Conservation (phyloP, 1,140 invertebrate species). For the Glossosoma conforme region DNA sequence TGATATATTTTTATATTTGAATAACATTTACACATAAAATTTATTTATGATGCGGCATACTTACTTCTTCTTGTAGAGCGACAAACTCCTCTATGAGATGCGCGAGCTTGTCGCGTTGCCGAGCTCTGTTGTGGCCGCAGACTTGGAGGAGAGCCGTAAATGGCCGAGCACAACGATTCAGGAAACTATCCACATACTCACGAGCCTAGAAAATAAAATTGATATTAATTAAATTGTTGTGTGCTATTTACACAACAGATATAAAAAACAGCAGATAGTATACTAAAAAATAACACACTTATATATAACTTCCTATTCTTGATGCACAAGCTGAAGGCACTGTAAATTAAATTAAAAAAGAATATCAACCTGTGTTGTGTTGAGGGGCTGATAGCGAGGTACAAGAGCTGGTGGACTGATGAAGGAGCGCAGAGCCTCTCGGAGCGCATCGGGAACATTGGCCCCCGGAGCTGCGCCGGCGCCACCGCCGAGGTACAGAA, state of each 20-base stretch:
- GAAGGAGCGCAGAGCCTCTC: conserved; percentile 80
- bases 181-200: conserved; percentile 85
- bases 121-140: conserved; percentile 89
- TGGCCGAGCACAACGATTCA: conserved; percentile 80
- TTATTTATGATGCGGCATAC: conserved; percentile 2
- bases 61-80: conserved; percentile 87
- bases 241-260: neutral
- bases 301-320: too few relatives aligned
- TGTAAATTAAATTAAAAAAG: neutral
- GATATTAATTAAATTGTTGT: neutral
- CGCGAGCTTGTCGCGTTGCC: conserved; percentile 90
- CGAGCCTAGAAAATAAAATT: conserved; percentile 56
- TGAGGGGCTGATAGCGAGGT: conserved; percentile 58
- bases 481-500: conserved; percentile 59
- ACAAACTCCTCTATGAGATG: conserved; percentile 83
- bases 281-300: too few relatives aligned
- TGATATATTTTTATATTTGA: neutral
- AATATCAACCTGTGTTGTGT: conserved; percentile 55
- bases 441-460: conserved; percentile 43
- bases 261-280: conserved; percentile 5
- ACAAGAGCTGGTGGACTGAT: conserved; percentile 82
- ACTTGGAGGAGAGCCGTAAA: conserved; percentile 85
- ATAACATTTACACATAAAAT: conserved; percentile 3
- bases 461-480: conserved; percentile 20
- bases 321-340: neutral